Conservation (phyloP, 92 coral and sea anemone genomes). For the Actinostola sp. region DNA sequence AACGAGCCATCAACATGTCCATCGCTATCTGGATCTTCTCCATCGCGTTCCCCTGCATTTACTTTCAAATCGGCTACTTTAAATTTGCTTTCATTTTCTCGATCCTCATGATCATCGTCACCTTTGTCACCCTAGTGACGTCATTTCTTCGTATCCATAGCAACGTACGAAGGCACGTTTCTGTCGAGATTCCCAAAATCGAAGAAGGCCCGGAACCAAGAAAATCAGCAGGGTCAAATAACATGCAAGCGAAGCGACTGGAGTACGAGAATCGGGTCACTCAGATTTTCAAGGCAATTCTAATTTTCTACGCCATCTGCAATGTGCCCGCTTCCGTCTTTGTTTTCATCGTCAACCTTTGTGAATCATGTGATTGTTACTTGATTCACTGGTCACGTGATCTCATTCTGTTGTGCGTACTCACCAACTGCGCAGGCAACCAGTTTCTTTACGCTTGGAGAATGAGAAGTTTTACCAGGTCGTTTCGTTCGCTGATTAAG, state of each 20-base stretch:
- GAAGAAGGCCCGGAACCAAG: neutral
- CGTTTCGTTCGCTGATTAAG: slow-evolving; percentile 43
- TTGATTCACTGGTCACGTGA: slow-evolving; percentile 90
- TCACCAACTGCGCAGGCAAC: slow-evolving; percentile 78
- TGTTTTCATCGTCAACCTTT: slow-evolving; percentile 83
- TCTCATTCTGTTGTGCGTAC: slow-evolving; percentile 63
- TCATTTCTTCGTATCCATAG: slow-evolving; percentile 59
- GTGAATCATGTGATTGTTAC: slow-evolving; percentile 74
- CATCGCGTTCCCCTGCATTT: slow-evolving; percentile 46
- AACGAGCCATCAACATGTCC: slow-evolving; percentile 47
- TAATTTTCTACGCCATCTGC: slow-evolving; percentile 62
- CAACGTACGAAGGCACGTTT: slow-evolving; percentile 20
- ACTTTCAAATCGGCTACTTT: slow-evolving; percentile 61
- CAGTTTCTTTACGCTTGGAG: slow-evolving; percentile 94
- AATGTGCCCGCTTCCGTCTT: slow-evolving; percentile 73
- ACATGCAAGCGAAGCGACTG: slow-evolving; percentile 9
- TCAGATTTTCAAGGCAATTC: slow-evolving; percentile 61
- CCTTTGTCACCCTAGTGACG: slow-evolving; percentile 30
- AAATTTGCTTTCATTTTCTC: slow-evolving; percentile 68
- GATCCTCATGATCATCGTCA: slow-evolving; percentile 58
- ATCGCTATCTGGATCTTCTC: slow-evolving; percentile 64
- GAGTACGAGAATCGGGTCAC: slow-evolving; percentile 65
- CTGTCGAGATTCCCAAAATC: neutral
- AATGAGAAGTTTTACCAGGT: slow-evolving; percentile 69
- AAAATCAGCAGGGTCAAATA: neutral